Evolutionary conservation across 2,113 vertebrate genomes (phyloP).

Genomic region (Cynocephalus volans): DNA sequence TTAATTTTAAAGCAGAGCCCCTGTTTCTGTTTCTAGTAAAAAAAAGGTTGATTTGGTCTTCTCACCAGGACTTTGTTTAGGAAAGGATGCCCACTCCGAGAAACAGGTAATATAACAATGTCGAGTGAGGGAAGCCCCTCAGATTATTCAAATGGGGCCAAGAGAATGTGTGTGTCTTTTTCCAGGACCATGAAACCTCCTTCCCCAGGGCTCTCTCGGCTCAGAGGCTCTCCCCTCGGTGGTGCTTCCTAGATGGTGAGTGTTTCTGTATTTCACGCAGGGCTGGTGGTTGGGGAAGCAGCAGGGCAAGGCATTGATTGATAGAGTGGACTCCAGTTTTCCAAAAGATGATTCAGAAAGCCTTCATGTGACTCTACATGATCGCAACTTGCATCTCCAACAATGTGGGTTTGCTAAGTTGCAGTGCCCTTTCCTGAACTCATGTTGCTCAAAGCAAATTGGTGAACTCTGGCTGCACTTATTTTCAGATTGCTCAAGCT

Average conservation of each 20-base stretch:
- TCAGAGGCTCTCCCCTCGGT: conserved; percentile 95
- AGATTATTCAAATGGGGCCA: not conserved
- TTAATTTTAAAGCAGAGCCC: not conserved
- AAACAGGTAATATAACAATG: rapidly evolving
- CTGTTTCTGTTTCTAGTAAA: not conserved
- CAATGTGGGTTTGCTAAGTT: not conserved
- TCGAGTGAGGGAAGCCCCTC: not conserved
- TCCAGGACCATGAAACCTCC: conserved; percentile 93
- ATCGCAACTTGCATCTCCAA: not conserved
- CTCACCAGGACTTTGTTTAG: not conserved
- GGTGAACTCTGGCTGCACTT: not conserved
- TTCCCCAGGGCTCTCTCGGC: conserved; percentile 93
- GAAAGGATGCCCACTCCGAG: not conserved
- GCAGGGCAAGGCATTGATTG: not conserved
- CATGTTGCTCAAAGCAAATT: not conserved
- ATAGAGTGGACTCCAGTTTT: not conserved
- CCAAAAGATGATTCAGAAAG: not conserved
- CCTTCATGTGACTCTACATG: not conserved
- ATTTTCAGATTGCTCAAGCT: not conserved
- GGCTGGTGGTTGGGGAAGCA: not conserved
- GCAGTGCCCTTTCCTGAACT: not conserved
- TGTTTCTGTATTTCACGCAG: conserved; percentile 66
- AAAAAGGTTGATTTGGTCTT: not conserved
- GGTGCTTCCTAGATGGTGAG: conserved; percentile 99
- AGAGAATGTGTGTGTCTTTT: conserved; percentile 59